Conservation (phyloP, 2,113 vertebrate species). For the Toxotes jaculatrix region DNA sequence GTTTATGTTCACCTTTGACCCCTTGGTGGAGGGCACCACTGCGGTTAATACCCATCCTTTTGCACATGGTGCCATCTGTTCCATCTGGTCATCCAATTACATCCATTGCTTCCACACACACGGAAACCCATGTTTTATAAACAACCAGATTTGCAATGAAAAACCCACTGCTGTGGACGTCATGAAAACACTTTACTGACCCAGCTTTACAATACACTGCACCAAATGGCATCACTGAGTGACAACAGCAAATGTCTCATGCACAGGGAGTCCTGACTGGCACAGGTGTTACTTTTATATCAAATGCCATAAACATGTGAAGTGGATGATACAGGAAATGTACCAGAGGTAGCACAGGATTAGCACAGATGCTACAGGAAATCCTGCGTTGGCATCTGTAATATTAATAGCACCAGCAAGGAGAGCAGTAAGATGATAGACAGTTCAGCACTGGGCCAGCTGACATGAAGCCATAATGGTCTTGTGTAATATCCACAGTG, state of each 20-base stretch:
- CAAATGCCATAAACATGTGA: constrained; percentile 11
- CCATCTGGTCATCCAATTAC: constrained; percentile 12
- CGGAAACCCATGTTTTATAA: background rate
- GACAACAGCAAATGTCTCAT: constrained; percentile 14
- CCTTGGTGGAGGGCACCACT: background rate
- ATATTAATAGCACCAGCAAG: constrained; percentile 73
- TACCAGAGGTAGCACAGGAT: constrained; percentile 53
- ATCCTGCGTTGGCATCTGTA: constrained; percentile 59
- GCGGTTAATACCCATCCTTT: constrained; percentile 45
- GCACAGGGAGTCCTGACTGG: background rate
- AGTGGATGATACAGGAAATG: constrained; percentile 47
- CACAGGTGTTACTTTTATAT: constrained; percentile 13
- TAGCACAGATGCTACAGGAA: constrained; percentile 72
- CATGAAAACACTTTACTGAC: background rate
- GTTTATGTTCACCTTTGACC: constrained; percentile 14
- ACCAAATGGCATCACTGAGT: background rate
- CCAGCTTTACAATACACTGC: background rate
- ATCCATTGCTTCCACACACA: background rate
- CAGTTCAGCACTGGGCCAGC: constrained; percentile 40
- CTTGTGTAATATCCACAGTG: constrained; percentile 44
- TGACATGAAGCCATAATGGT: constrained; percentile 53
- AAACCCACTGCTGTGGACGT: background rate
- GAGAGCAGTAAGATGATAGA: constrained; percentile 67
- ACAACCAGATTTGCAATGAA: background rate
- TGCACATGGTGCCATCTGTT: constrained; percentile 44